These are phyloP conservation scores for Troilus luridus DNA, from an alignment of 2,888 invertebrate species.

Conservation along the genomic window DNA sequence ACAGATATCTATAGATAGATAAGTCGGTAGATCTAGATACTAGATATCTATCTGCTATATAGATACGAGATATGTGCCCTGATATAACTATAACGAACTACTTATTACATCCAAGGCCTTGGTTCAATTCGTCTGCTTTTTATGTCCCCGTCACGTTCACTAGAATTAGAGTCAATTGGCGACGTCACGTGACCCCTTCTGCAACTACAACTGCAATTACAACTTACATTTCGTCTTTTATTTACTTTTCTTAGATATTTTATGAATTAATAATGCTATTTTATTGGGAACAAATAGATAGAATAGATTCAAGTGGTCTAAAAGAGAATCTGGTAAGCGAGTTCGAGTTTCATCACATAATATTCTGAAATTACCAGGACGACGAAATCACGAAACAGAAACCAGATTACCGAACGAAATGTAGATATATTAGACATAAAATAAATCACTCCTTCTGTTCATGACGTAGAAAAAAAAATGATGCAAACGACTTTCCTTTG, in stretches of 20 bases:
- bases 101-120: conserved; percentile 20
- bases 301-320: too few species aligned
- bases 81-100: conserved; percentile 35
- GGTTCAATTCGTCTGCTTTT: conserved; percentile 42
- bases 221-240: neutral
- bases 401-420: too few species aligned
- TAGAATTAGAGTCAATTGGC: conserved; percentile 32
- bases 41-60: neutral
- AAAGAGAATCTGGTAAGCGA: too few species aligned
- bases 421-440: too few species aligned
- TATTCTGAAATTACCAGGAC: too few species aligned
- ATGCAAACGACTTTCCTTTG: too few species aligned
- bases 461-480: too few species aligned
- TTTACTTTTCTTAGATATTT: neutral
- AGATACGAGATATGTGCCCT: neutral
- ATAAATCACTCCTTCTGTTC: too few species aligned
- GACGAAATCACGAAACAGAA: too few species aligned
- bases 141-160: conserved; percentile 42
- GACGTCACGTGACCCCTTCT: neutral
- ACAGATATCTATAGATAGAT: neutral
- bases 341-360: too few species aligned
- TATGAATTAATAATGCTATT: too few species aligned
- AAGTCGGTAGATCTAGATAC: neutral
- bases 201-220: conserved; percentile 11
- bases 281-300: too few species aligned